Percentiles rank a stretch among this genome's conserved stretches.
These are phyloP conservation scores for Oreochromis spilurus DNA, from an alignment of 2,113 vertebrate genomes.

Conservation along the genomic window DNA sequence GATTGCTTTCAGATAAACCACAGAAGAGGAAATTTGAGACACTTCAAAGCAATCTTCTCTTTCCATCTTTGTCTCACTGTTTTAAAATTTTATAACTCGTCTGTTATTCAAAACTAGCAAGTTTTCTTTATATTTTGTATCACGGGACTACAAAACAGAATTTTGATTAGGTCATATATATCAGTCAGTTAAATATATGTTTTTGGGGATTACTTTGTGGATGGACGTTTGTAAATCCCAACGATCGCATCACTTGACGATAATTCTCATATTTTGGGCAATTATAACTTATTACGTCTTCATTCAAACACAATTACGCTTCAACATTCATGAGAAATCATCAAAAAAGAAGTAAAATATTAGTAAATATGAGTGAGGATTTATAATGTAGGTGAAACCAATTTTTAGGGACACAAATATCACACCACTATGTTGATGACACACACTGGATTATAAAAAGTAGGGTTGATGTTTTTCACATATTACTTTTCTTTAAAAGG, in stretches of 20 bases:
- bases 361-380: background rate
- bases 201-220: too few relatives aligned
- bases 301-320: background rate
- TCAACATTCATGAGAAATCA: background rate
- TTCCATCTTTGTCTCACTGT: constrained; percentile 39
- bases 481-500: background rate
- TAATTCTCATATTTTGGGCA: too few relatives aligned
- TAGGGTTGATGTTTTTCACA: background rate
- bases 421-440: background rate
- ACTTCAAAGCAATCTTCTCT: constrained; percentile 84
- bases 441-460: background rate
- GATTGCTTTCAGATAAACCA: constrained; percentile 84
- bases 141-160: background rate
- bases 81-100: background rate
- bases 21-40: constrained; percentile 74
- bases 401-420: background rate
- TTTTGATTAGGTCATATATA: background rate
- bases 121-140: background rate
- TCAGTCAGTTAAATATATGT: too few relatives aligned
- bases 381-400: background rate
- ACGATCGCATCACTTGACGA: too few relatives aligned
- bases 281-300: too few relatives aligned
- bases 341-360: background rate
- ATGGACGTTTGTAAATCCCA: too few relatives aligned
- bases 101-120: background rate